These are phyloP conservation scores for Drosophila nr. perissopoda DNA, from an alignment of 2,888 invertebrate genomes.

Conservation along the genomic window DNA sequence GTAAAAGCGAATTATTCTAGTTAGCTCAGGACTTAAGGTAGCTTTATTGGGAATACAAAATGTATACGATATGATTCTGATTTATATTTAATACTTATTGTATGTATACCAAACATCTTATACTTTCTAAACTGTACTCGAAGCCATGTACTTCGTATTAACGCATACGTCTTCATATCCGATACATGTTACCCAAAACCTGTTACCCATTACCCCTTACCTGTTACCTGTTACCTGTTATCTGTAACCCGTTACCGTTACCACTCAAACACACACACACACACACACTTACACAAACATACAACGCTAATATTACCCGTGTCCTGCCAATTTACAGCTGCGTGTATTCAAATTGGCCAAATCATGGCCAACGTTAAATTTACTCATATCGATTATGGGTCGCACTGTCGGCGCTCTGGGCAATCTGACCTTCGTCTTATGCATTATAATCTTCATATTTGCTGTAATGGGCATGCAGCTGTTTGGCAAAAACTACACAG, in stretches of 20 bases:
- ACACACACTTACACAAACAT: slow-evolving; percentile 24
- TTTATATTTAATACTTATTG: background rate
- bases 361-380: slow-evolving; percentile 99
- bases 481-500: slow-evolving; percentile 97
- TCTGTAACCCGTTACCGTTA: background rate
- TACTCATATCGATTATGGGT: slow-evolving; percentile 99
- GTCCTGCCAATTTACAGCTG: slow-evolving; percentile 87
- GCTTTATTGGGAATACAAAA: slow-evolving; percentile 12
- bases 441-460: slow-evolving; percentile 99
- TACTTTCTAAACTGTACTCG: slow-evolving; percentile 21
- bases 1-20: slow-evolving; percentile 7
- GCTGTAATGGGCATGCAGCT: slow-evolving; percentile 99
- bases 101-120: slow-evolving; percentile 9
- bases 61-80: slow-evolving; percentile 5
- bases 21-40: slow-evolving; percentile 49
- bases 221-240: background rate
- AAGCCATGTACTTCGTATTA: slow-evolving; percentile 26
- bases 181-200: slow-evolving; percentile 8
- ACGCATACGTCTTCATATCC: slow-evolving; percentile 27
- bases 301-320: slow-evolving; percentile 43
- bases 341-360: slow-evolving; percentile 99
- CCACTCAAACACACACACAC: slow-evolving; percentile 16
- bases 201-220: slow-evolving; percentile 6
- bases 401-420: slow-evolving; percentile 99
- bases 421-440: slow-evolving; percentile 98